Evolutionary conservation across 2,113 vertebrate genomes (phyloP).

Genomic region (Bambusicola thoracicus): DNA sequence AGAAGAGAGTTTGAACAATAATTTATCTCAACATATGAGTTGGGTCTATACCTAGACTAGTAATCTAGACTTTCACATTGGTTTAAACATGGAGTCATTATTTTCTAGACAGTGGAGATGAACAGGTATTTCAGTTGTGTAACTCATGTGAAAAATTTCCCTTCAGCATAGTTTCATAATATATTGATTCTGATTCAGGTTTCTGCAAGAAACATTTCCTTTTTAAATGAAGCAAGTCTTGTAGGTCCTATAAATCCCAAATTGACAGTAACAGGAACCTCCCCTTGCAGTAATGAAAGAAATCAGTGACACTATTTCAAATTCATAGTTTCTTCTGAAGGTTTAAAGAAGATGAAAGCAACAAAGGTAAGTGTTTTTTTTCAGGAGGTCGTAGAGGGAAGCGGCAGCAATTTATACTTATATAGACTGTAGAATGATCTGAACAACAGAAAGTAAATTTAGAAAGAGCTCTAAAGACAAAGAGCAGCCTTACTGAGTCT

Average conservation of each 20-base stretch:
- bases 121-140: background rate
- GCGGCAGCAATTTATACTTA: background rate
- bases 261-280: background rate
- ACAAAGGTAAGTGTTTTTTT: conserved; percentile 16
- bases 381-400: background rate
- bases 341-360: conserved; percentile 31
- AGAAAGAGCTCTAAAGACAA: conserved; percentile 20
- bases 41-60: background rate
- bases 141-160: background rate
- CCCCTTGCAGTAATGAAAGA: conserved; percentile 4
- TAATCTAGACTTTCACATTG: background rate
- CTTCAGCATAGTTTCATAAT: background rate
- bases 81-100: background rate
- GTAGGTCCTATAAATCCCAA: conserved; percentile 2
- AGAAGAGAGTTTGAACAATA: background rate
- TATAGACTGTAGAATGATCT: conserved; percentile 15
- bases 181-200: background rate
- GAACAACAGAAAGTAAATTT: conserved; percentile 39
- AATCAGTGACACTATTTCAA: background rate
- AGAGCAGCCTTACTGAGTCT: conserved; percentile 4
- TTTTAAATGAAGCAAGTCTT: background rate
- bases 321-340: conserved; percentile 13
- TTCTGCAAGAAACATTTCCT: background rate
- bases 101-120: background rate
- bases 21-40: background rate